A percentile compares a stretch with the other conserved stretches of the same genome.
phyloP scores from a whole-genome alignment of 2,113 vertebrate genomes.

The Narcine bancroftii region DNA sequence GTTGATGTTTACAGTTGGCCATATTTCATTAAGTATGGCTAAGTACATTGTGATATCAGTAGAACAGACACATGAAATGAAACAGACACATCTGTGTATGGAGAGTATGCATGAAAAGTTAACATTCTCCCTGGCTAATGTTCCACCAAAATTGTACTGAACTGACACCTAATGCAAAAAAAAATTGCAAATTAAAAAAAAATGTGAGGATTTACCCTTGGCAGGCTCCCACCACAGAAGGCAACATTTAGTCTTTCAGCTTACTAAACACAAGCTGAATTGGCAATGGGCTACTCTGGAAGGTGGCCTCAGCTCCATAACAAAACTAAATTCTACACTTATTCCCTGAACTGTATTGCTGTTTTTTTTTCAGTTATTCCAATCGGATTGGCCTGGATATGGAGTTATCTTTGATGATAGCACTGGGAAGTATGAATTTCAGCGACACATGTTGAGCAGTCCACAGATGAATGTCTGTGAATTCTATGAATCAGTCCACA shows the following conservation, averaged over 20 bases:
- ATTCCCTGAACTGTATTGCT: background rate
- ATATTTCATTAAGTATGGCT: background rate
- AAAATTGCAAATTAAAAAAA: background rate
- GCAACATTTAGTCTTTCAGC: background rate
- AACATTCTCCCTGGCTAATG: background rate
- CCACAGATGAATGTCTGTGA: background rate
- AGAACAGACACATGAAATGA: background rate
- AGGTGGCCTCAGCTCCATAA: background rate
- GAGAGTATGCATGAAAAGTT: background rate
- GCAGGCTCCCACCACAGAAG: background rate
- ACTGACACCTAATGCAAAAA: background rate
- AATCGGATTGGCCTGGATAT: background rate
- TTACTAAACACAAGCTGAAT: background rate
- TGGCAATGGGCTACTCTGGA: background rate
- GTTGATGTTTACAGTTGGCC: too few relatives aligned
- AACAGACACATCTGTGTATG: background rate
- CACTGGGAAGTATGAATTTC: constrained; percentile 3
- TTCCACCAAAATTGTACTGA: background rate
- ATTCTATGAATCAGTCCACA: background rate
- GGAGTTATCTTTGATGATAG: background rate
- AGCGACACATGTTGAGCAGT: background rate
- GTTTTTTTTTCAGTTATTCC: background rate
- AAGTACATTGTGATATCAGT: background rate
- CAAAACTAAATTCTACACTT: background rate
- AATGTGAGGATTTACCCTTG: background rate